Conservation (phyloP, 2,888 invertebrate species). For the Neoaliturus tenellus region DNA sequence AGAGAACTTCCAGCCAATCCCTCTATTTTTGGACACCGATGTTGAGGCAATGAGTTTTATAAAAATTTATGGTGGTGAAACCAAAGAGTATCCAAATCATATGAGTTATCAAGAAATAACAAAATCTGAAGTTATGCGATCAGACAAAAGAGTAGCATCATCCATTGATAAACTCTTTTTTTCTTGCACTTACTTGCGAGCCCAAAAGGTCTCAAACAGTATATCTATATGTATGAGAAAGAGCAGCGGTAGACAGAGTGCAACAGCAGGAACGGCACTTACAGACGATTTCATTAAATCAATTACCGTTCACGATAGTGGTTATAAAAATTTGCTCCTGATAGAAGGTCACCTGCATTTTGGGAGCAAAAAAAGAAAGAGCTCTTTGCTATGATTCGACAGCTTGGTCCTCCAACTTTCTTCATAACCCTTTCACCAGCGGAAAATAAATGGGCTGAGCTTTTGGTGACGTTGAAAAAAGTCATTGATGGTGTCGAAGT, state of each 20-base stretch:
- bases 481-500: constrained; percentile 53
- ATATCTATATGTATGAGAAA: constrained; percentile 42
- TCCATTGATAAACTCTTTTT: background rate
- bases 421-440: constrained; percentile 63
- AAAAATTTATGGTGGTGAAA: constrained; percentile 54
- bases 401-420: constrained; percentile 63
- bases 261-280: constrained; percentile 7
- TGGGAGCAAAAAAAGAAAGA: constrained; percentile 66
- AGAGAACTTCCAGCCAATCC: constrained; percentile 51
- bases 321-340: constrained; percentile 17
- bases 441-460: constrained; percentile 60
- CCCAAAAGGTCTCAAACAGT: background rate
- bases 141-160: constrained; percentile 20
- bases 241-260: constrained; percentile 17
- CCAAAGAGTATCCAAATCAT: constrained; percentile 40
- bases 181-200: background rate
- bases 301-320: constrained; percentile 1
- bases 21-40: constrained; percentile 40
- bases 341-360: constrained; percentile 62
- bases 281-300: background rate
- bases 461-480: constrained; percentile 55
- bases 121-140: constrained; percentile 56
- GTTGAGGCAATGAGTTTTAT: constrained; percentile 56
- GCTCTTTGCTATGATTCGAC: constrained; percentile 63
- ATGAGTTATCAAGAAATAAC: constrained; percentile 43